phyloP scores from a whole-genome alignment of 2,113 vertebrate species.

The Onychostruthus taczanowskii region DNA sequence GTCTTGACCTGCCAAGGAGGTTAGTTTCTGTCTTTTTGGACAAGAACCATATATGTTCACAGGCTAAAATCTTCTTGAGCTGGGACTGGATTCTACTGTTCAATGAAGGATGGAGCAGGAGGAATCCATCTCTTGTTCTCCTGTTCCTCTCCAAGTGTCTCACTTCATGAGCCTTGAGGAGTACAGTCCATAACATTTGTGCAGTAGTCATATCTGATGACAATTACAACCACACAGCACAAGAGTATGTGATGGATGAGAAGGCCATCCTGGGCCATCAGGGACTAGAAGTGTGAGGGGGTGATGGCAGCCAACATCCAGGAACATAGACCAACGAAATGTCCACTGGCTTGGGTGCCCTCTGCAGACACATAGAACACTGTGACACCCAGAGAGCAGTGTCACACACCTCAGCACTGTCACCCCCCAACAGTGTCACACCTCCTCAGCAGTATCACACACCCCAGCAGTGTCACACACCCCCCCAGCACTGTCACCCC shows the following conservation, averaged over 20 bases:
- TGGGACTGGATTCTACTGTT: not conserved
- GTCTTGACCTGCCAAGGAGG: not conserved
- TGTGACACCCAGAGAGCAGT: rapidly evolving
- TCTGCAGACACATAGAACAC: not conserved
- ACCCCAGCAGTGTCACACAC: not conserved
- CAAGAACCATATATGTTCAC: not conserved
- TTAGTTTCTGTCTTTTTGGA: not conserved
- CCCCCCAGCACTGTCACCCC: too few relatives aligned
- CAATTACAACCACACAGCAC: not conserved
- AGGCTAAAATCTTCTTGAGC: not conserved
- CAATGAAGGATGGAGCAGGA: not conserved
- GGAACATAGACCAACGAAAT: rapidly evolving
- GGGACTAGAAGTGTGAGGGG: not conserved
- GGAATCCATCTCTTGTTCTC: not conserved
- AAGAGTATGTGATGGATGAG: too few relatives aligned
- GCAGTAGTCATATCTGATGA: not conserved
- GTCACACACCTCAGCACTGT: not conserved
- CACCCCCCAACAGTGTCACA: not conserved
- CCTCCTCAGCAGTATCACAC: too few relatives aligned
- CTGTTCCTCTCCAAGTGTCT: not conserved
- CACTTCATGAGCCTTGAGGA: rapidly evolving
- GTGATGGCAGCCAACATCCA: too few relatives aligned
- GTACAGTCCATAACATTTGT: not conserved
- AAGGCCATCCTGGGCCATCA: rapidly evolving
- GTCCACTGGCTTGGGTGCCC: too few relatives aligned